These are phyloP conservation scores for Balearica regulorum DNA, from an alignment of 2,797 vertebrate species.

Conservation along the genomic window DNA sequence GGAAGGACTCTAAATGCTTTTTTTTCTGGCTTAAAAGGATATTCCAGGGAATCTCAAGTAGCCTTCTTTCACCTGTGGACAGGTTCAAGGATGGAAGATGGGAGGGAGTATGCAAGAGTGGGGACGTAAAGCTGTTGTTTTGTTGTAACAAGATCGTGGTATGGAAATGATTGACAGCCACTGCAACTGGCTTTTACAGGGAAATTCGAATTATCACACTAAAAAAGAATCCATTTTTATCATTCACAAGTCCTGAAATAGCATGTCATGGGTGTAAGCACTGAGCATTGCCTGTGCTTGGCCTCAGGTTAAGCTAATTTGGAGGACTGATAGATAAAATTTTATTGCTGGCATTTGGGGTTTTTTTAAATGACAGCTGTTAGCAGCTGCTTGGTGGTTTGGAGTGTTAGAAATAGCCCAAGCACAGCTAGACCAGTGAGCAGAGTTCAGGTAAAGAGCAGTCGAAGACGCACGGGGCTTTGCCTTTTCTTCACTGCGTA, in stretches of 20 bases:
- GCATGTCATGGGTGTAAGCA: conserved; percentile 13
- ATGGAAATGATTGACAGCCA: conserved; percentile 15
- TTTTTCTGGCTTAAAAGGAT: background rate
- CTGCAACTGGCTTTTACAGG: conserved; percentile 28
- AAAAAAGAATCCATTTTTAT: conserved; percentile 6
- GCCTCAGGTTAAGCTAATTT: conserved; percentile 59
- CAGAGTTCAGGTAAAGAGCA: background rate
- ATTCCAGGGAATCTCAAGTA: background rate
- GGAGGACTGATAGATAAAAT: conserved; percentile 27
- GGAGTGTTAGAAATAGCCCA: background rate
- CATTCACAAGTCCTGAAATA: conserved; percentile 33
- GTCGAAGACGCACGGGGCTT: background rate
- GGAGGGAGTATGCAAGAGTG: background rate
- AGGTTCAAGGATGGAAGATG: background rate
- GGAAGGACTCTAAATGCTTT: background rate
- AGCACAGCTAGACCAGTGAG: background rate
- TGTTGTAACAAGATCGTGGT: background rate
- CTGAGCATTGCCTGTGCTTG: conserved; percentile 30
- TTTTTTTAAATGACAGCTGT: conserved; percentile 35
- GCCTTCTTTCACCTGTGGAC: background rate
- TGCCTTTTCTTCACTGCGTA: background rate
- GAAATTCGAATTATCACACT: conserved; percentile 25
- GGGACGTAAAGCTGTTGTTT: background rate
- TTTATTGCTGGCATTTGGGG: conserved; percentile 29
- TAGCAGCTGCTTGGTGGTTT: conserved; percentile 34